Base-by-base conservation (phyloP, 2,797 vertebrate genomes). In the Diceros bicornis region DNA sequence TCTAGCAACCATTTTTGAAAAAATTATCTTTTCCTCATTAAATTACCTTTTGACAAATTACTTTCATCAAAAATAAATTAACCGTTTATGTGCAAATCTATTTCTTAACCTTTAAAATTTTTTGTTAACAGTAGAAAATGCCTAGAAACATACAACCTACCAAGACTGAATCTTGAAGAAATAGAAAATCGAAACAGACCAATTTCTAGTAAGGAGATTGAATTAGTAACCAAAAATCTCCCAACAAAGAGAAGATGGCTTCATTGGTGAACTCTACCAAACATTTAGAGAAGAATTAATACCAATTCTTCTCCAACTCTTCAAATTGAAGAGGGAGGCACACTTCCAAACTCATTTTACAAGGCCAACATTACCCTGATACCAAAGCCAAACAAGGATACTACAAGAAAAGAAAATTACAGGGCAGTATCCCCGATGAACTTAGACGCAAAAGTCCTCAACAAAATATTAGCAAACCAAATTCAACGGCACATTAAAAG, bases 31-130 rank as follows among this genome's bases (percentile, higher is more conserved):
- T 72, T 69, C 29, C 10, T 97, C 47, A 59, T 61, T 71, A 61
- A 69, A 64, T 89, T 93, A n/a, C 32, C 23, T 77, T 84, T 81
- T 86, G 77, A 55, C 3, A 87, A 55, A 89, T 69, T 91, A 50
- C 11, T 7, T 91, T 81, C 47, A 6, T 92, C 27, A 71, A 92
- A 96, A 71, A 50, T 41, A 69, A 79, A 47, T 44, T n/a, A 9
- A 66, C 50, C 8, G n/a, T 86, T 34, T 82, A 25, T 94, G 37
- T 41, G 9, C 32, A 59, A 52, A 6, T 86, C 32, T 90, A 1
- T 41, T 86, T 83, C 69, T 96, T 96, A 87, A 75, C 3, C 29
- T 78, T 79, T 44, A 89, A 32, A 78, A 29, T 12, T 12, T 41
- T 72, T 71, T 75, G 12, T 21, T 71, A 78, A 44, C 32, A 47